Base-by-base conservation (phyloP, 2,113 vertebrate species). In the Chloropsis hardwickii region DNA sequence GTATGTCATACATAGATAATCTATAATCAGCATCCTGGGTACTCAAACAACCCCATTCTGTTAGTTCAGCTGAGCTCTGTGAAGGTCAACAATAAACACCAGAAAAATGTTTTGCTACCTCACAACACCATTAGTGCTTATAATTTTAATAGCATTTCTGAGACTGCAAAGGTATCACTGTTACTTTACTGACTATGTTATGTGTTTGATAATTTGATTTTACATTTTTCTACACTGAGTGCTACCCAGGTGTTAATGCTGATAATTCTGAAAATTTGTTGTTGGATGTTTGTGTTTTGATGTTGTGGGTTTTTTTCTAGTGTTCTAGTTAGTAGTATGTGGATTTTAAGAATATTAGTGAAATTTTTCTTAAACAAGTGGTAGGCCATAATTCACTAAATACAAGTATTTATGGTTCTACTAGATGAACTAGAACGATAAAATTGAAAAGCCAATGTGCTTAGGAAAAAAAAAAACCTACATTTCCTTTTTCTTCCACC, bases 301-400 rank as follows among this genome's bases (percentile, higher is more conserved):
- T 25, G 2, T 25, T 51, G 3, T 27, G 9, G 0, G 1, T 0
- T 0, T 8, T 64, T 56, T 39, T 42, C 35, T 45, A 18, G 16
- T 22, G 10, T 39, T 77, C 10, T 44, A 65, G 11, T 25, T 54
- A 51, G 8, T 33, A 12, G 4, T 51, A 60, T 4, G 4, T 48
- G 14, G 22, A 71, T 13, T 42, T 15, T 21, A 15, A 86, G 27
- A 40, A 58, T 20, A 23, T 23, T 31, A 33, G 6, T 16, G 17
- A 84, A 45, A 3, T 50, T 74, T 89, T 91, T 66, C n/a, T 45
- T 66, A 57, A 60, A 23, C 3, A 77, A 86, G 5, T 58, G 3
- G 5, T 62, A 64, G 33, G 17, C 4, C 24, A 66, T 54, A n/a
- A 21, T 53, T 78, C 37, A 42, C 10, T 56, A 58, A 44, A 62